Evolutionary conservation across 2,113 vertebrate genomes (phyloP), one percentile per base, ranked within the genome.

Genomic region (Daubentonia madagascariensis): DNA sequence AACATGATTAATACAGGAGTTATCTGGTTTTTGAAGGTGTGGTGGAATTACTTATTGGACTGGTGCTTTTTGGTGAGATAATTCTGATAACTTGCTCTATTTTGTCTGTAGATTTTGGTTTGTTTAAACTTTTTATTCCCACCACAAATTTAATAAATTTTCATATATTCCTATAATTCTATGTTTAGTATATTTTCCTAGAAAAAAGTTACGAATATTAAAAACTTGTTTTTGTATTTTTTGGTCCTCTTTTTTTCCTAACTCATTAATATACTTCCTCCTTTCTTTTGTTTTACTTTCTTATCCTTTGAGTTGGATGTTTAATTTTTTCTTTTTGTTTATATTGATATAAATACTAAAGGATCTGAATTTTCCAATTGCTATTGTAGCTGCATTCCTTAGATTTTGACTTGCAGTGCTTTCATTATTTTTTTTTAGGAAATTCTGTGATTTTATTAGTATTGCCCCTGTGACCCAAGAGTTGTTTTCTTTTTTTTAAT

Each of bases 371-470:
- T 88, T 92, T 76, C 18, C 16, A 50, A 43, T 70, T 40, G 8
- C n/a, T 89, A 50, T 89, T 96, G 68, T 63, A 93, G 50, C 89
- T 75, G 20, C 25, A 52, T 96, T 89, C 18, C 40, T 67, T 83
- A 75, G 25, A 57, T 57, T 76, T 68, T 84, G 67, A 84, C 17
- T 20, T 65, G 20, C 13, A 43, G 8, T 83, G 16, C 11, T 88
- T 83, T 68, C 20, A 48, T 35, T 45, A 40, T 65, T 40, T 54
- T 18, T 63, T 23, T 80, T 86, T 25, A n/a, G 50, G 28, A 52
- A 32, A 43, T 35, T 8, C 37, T 76, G 11, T 87, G 45, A 76
- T 75, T 96, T 95, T 92, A 75, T 65, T 52, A 22, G 35, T 80
- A 81, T 22, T 92, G 52, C 30, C 12, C 32, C 16, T 85, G 45